A percentile compares a stretch with the other conserved stretches of the same genome.
Evolutionary conservation across 2,797 vertebrate genomes (phyloP).

Genomic region (Hoplostethus mediterraneus): DNA sequence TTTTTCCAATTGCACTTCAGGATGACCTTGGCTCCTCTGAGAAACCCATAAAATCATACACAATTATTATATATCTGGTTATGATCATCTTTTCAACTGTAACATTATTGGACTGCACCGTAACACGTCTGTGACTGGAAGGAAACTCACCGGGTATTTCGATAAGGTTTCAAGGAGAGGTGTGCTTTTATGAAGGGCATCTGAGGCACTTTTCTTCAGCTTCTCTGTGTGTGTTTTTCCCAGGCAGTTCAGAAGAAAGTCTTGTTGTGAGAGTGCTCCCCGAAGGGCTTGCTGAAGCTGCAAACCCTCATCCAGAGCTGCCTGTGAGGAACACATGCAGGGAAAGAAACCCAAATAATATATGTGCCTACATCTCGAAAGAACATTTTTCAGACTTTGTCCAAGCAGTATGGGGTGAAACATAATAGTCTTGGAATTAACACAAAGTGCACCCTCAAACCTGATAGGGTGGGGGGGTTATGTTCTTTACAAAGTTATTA

Average conservation of each 20-base stretch:
- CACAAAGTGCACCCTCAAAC: slow-evolving; percentile 15
- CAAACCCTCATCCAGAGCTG: slow-evolving; percentile 49
- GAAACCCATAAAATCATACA: slow-evolving; percentile 3
- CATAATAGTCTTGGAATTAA: slow-evolving; percentile 9
- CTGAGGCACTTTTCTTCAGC: slow-evolving; percentile 33
- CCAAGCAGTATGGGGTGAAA: not conserved
- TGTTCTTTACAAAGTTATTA: not conserved
- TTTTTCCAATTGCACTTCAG: not conserved
- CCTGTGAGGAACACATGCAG: slow-evolving; percentile 40
- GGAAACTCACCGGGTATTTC: slow-evolving; percentile 51
- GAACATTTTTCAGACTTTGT: not conserved
- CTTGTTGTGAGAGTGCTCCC: slow-evolving; percentile 32
- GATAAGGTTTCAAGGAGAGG: slow-evolving; percentile 10
- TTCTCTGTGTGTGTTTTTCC: slow-evolving; percentile 28
- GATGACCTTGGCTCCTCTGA: not conserved
- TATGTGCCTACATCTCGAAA: not conserved
- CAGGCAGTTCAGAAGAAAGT: slow-evolving; percentile 50
- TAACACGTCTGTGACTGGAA: not conserved
- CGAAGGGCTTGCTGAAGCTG: slow-evolving; percentile 34
- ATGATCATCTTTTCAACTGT: not conserved
- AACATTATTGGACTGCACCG: not conserved
- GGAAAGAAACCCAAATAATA: not conserved
- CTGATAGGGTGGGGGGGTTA: not conserved
- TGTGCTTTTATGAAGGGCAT: slow-evolving; percentile 33
- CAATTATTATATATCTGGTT: not conserved